phyloP scores from a whole-genome alignment of 2,797 vertebrate genomes.

The Microtus californicus region DNA sequence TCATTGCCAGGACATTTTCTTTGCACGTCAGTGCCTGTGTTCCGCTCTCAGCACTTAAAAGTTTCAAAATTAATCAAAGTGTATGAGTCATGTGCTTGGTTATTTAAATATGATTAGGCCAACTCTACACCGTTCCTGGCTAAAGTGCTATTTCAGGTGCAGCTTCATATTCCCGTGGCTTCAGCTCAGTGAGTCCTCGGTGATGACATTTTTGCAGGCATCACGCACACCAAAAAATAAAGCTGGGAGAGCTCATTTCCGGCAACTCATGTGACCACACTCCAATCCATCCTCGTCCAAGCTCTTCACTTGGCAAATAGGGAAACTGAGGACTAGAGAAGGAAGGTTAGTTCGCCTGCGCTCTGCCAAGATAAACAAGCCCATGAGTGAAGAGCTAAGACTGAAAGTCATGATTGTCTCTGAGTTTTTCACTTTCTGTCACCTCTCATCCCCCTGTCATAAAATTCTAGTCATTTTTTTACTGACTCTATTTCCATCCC shows the following conservation, averaged over 20 bases:
- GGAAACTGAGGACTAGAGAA: neutral
- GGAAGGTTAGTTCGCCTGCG: neutral
- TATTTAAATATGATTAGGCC: conserved; percentile 48
- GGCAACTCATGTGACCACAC: neutral
- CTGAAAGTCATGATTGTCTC: neutral
- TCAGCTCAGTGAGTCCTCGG: neutral
- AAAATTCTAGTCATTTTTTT: conserved; percentile 50
- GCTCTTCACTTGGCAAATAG: neutral
- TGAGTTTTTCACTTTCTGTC: neutral
- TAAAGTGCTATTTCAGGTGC: conserved; percentile 39
- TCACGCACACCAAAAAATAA: neutral
- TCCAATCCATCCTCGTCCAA: neutral
- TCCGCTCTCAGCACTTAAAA: neutral
- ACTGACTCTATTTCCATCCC: neutral
- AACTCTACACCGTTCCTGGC: neutral
- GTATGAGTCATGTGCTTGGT: neutral
- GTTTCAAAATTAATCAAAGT: conserved; percentile 41
- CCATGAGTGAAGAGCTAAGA: neutral
- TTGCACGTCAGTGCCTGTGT: neutral
- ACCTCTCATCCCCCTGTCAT: neutral
- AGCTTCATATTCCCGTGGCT: neutral
- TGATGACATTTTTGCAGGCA: conserved; percentile 1
- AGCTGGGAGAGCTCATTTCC: conserved; percentile 25
- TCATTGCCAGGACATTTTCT: neutral
- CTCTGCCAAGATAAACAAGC: neutral